Percentiles rank a stretch among this genome's conserved stretches.
phyloP scores from a whole-genome alignment of 2,888 invertebrate genomes.

The Sialis lutaria region DNA sequence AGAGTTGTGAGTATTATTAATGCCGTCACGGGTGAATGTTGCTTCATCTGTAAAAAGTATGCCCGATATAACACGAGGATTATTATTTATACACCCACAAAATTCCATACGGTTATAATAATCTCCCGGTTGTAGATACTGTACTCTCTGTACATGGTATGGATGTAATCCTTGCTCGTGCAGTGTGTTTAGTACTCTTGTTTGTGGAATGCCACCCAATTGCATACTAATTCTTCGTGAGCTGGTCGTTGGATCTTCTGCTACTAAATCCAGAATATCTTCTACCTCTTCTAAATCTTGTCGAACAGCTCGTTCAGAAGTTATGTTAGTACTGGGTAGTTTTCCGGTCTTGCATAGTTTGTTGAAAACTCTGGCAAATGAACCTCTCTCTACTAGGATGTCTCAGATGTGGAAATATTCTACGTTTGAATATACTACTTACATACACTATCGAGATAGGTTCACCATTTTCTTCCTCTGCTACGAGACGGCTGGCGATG shows the following conservation, averaged over 20 bases:
- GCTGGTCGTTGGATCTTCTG: constrained; percentile 4
- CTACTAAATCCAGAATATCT: constrained; percentile 7
- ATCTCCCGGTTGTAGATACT: constrained; percentile 6
- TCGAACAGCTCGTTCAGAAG: constrained; percentile 8
- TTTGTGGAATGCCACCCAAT: constrained; percentile 8
- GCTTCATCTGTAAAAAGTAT: constrained; percentile 8
- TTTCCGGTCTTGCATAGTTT: too few relatives aligned
- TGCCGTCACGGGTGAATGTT: constrained; percentile 6
- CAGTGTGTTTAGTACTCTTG: constrained; percentile 9
- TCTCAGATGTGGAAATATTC: too few relatives aligned
- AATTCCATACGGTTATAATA: constrained; percentile 5
- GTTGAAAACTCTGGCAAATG: too few relatives aligned
- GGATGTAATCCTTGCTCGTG: constrained; percentile 8
- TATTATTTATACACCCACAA: constrained; percentile 8
- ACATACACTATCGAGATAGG: too few relatives aligned
- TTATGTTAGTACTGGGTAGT: constrained; percentile 8
- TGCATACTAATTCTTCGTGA: constrained; percentile 6
- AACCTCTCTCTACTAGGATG: too few relatives aligned
- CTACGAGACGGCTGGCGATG: too few relatives aligned
- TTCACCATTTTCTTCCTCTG: too few relatives aligned
- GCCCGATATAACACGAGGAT: constrained; percentile 8
- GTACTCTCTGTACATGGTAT: constrained; percentile 6
- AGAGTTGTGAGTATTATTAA: neutral
- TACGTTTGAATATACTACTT: too few relatives aligned
- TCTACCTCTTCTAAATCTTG: constrained; percentile 8